Conservation (phyloP, 2,888 invertebrate species). For the Eupithecia tripunctaria region DNA sequence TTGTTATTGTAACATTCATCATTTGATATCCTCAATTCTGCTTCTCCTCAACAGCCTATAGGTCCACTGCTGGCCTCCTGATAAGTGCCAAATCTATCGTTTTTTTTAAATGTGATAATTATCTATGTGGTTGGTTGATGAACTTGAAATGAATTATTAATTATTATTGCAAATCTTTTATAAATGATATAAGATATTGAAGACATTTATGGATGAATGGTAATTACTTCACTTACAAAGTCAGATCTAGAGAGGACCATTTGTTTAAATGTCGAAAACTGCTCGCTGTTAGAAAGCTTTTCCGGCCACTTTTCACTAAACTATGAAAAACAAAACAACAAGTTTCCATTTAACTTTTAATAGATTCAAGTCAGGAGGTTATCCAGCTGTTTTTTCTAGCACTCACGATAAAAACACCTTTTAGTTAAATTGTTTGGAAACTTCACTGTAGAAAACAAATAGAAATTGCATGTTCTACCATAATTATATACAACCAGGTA, state of each 20-base stretch:
- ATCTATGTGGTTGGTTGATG: too few species aligned
- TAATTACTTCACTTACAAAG: neutral
- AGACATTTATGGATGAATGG: neutral
- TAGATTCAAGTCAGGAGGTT: neutral
- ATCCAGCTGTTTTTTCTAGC: neutral
- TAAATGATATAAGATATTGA: too few species aligned
- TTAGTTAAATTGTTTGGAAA: constrained; percentile 10
- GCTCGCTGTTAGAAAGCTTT: neutral
- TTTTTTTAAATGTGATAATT: too few species aligned
- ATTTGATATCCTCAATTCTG: too few species aligned
- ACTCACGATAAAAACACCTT: neutral
- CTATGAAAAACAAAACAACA: neutral
- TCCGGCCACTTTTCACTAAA: neutral
- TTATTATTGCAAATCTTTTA: too few species aligned
- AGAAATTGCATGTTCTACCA: constrained; percentile 6
- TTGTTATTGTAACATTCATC: too few species aligned
- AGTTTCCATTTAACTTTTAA: neutral
- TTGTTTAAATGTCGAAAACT: neutral
- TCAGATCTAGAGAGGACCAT: neutral
- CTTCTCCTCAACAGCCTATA: too few species aligned
- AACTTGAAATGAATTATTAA: neutral
- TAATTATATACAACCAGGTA: neutral
- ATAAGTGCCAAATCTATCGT: too few species aligned
- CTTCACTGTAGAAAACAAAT: constrained; percentile 7
- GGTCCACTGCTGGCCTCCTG: too few species aligned